Conservation (phyloP, 1,140 invertebrate species). For the Leucophenga varia region DNA sequence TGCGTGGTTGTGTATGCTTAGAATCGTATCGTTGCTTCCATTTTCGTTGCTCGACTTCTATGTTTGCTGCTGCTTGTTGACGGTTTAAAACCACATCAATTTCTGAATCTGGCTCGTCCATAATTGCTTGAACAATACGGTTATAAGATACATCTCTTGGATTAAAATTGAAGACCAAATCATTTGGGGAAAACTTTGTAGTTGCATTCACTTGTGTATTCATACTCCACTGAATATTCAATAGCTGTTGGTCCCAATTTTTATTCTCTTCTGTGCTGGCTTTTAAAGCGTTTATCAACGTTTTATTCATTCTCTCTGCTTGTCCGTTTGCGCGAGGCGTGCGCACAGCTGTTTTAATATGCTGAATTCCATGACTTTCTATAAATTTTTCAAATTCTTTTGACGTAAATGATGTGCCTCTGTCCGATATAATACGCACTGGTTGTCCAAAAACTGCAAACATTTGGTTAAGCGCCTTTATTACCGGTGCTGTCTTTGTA, state of each 20-base stretch:
- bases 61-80: slow-evolving; percentile 2
- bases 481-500: slow-evolving; percentile 17
- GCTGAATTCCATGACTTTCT: slow-evolving; percentile 24
- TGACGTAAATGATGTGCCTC: too few species aligned
- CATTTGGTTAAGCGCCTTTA: slow-evolving; percentile 3
- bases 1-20: too few species aligned
- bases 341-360: slow-evolving; percentile 41
- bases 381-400: slow-evolving; percentile 28
- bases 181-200: slow-evolving; percentile 7
- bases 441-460: slow-evolving; percentile 3
- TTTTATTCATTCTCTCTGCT: slow-evolving; percentile 25
- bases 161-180: slow-evolving; percentile 3
- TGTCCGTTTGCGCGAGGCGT: slow-evolving; percentile 31
- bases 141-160: slow-evolving; percentile 2
- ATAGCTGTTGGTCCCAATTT: slow-evolving; percentile 3
- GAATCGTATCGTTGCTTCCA: too few species aligned
- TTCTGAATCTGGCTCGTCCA: too few species aligned
- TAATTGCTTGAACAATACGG: too few species aligned
- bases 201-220: too few species aligned
- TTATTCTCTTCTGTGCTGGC: background rate
- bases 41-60: slow-evolving; percentile 1
- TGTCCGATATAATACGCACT: slow-evolving; percentile 44
- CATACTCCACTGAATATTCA: slow-evolving; percentile 6
- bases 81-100: too few species aligned
- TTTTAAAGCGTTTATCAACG: slow-evolving; percentile 4